Evolutionary conservation across 2,797 vertebrate species (phyloP).

Genomic region (Pseudochirops corinnae): DNA sequence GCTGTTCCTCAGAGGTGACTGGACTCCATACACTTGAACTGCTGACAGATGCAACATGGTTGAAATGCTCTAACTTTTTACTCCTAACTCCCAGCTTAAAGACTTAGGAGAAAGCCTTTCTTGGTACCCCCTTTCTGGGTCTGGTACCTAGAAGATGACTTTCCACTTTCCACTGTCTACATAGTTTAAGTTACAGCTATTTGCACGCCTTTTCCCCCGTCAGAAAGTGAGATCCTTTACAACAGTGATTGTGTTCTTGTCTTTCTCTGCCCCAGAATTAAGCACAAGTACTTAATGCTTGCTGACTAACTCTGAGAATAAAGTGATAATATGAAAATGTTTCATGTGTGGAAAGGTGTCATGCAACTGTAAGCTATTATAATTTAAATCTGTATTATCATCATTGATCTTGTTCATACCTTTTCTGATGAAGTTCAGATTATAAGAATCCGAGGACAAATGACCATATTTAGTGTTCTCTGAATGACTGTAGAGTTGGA

Average conservation of each 20-base stretch:
- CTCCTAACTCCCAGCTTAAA: neutral
- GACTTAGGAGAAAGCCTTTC: neutral
- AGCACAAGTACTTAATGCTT: neutral
- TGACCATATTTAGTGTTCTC: neutral
- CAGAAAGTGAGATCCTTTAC: neutral
- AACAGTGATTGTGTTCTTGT: too few species aligned
- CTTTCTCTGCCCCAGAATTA: neutral
- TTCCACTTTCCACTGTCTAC: neutral
- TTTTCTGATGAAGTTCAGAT: neutral
- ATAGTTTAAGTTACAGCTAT: neutral
- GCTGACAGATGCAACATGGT: neutral
- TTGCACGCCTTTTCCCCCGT: neutral
- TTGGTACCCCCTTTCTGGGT: neutral
- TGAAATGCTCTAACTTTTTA: neutral
- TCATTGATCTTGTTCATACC: neutral
- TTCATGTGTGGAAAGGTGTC: neutral
- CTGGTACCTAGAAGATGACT: conserved; percentile 32
- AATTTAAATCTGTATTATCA: neutral
- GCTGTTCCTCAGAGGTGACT: neutral
- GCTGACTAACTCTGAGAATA: neutral
- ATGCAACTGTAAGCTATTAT: neutral
- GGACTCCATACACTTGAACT: neutral
- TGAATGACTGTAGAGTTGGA: neutral
- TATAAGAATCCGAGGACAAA: neutral
- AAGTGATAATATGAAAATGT: neutral